phyloP scores from a whole-genome alignment of 92 coral and sea anemone genomes.

The Zoanthus sansibaricus region DNA sequence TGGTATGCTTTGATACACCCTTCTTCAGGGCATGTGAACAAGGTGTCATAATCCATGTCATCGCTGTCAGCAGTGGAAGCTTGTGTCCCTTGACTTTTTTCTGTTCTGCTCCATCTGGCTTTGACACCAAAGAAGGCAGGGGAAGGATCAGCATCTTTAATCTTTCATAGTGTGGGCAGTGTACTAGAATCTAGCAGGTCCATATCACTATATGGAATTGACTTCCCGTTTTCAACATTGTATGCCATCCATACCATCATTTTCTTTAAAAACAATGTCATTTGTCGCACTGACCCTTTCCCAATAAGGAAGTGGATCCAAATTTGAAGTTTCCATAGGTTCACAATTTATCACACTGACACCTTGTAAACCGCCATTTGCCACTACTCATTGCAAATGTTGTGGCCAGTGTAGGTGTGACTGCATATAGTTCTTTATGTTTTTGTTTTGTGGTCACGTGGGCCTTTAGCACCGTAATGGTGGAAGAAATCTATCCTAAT shows the following conservation, averaged over 20 bases:
- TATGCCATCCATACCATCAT: constrained; percentile 9
- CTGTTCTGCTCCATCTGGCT: neutral
- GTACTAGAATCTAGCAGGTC: neutral
- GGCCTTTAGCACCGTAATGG: neutral
- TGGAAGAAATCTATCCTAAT: neutral
- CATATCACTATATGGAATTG: neutral
- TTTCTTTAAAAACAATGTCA: neutral
- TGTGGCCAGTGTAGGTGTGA: neutral
- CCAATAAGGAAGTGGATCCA: neutral
- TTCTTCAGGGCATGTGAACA: constrained; percentile 45
- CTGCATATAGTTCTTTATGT: neutral
- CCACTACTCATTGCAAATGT: neutral
- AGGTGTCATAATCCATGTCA: constrained; percentile 52
- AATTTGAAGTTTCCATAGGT: too few species aligned
- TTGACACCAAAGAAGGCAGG: neutral
- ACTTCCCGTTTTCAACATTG: neutral
- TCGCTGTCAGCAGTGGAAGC: neutral
- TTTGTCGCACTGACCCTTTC: neutral
- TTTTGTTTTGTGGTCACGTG: neutral
- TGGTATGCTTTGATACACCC: constrained; percentile 17
- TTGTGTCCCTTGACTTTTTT: neutral
- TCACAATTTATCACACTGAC: neutral
- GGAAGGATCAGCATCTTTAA: neutral
- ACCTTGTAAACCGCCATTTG: neutral
- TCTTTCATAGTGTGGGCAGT: neutral